phyloP scores from a whole-genome alignment of 2,797 vertebrate species.

The Periophthalmus magnuspinnatus region DNA sequence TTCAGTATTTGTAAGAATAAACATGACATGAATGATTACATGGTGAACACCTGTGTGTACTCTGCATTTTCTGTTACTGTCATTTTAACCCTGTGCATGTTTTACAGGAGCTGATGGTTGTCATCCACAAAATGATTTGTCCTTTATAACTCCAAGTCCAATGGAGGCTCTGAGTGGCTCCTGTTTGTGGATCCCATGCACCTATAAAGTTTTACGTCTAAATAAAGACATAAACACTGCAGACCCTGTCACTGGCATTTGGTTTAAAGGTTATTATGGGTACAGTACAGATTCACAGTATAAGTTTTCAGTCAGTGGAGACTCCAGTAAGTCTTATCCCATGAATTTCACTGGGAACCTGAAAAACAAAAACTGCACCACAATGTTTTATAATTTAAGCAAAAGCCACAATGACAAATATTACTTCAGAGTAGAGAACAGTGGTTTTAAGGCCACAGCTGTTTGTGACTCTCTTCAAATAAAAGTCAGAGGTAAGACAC shows the following conservation, averaged over 20 bases:
- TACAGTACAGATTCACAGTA: rapidly evolving
- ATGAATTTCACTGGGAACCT: slow-evolving; percentile 46
- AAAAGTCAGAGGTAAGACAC: too few relatives aligned
- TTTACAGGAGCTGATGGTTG: slow-evolving; percentile 22
- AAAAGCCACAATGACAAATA: background rate
- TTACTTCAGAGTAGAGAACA: slow-evolving; percentile 57
- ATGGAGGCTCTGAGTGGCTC: slow-evolving; percentile 6
- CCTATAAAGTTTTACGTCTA: background rate
- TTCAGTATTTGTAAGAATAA: background rate
- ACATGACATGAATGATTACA: background rate
- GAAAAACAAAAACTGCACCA: slow-evolving; percentile 50
- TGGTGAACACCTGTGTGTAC: background rate
- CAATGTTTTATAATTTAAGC: slow-evolving; percentile 38
- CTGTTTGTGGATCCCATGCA: background rate
- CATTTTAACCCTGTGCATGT: background rate
- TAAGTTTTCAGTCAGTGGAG: slow-evolving; percentile 25
- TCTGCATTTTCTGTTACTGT: background rate
- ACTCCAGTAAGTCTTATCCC: background rate
- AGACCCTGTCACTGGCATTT: too few relatives aligned
- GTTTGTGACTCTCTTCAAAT: too few relatives aligned
- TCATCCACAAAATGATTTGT: rapidly evolving
- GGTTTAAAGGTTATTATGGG: slow-evolving; percentile 16
- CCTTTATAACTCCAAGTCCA: slow-evolving; percentile 7
- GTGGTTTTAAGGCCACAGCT: too few relatives aligned
- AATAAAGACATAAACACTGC: rapidly evolving